Conservation (phyloP, 2,797 vertebrate genomes). For the Chaunax sp. region DNA sequence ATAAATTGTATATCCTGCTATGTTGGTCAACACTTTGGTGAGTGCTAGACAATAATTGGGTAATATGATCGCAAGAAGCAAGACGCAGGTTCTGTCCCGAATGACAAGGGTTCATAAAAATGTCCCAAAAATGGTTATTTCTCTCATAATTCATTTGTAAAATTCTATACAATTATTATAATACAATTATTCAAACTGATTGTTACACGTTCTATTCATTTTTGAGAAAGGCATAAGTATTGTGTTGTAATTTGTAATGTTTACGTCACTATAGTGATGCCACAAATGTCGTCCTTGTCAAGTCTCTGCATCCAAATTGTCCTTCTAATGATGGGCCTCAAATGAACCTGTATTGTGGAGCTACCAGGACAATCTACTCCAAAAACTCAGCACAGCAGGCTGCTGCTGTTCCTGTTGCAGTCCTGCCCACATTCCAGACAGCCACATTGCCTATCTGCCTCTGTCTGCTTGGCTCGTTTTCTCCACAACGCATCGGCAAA, state of each 20-base stretch:
- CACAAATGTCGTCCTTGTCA: slow-evolving; percentile 45
- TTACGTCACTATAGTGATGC: slow-evolving; percentile 30
- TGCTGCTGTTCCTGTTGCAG: slow-evolving; percentile 41
- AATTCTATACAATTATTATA: neutral
- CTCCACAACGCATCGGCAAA: slow-evolving; percentile 67
- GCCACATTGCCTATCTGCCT: slow-evolving; percentile 26
- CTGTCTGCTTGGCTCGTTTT: slow-evolving; percentile 57
- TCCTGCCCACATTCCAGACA: slow-evolving; percentile 43
- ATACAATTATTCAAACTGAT: neutral
- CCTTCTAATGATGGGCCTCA: slow-evolving; percentile 55
- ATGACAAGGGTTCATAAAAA: neutral
- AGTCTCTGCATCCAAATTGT: slow-evolving; percentile 55
- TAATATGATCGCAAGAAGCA: too few species aligned
- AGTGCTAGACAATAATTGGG: too few species aligned
- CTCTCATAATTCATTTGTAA: too few species aligned
- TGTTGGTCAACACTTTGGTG: too few species aligned
- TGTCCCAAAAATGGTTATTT: neutral
- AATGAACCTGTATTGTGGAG: slow-evolving; percentile 64
- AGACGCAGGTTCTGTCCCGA: too few species aligned
- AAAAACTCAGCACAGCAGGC: slow-evolving; percentile 59
- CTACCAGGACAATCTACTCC: slow-evolving; percentile 55
- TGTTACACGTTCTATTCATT: neutral
- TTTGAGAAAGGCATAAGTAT: neutral
- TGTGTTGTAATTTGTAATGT: neutral
- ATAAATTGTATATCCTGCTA: neutral